These are phyloP conservation scores for Lepidurus apus DNA, from an alignment of 1,140 invertebrate genomes.

Conservation along the genomic window DNA sequence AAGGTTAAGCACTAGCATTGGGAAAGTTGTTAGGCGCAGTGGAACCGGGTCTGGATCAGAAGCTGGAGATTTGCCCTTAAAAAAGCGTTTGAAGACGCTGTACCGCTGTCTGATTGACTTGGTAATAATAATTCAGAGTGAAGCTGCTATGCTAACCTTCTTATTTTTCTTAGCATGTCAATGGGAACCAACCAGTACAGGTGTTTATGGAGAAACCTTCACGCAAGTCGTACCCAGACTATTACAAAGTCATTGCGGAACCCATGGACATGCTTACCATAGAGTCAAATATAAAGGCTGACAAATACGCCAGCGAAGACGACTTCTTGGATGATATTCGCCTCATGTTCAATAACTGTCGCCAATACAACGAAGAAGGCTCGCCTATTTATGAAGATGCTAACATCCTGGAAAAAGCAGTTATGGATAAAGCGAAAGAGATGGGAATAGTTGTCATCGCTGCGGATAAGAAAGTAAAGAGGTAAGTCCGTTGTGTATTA, in stretches of 20 bases:
- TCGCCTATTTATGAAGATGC: conserved; percentile 93
- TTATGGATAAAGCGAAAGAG: conserved; percentile 78
- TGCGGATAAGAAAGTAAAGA: conserved; percentile 34
- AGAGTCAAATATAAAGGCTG: conserved; percentile 76
- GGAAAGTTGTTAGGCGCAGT: conserved; percentile 49
- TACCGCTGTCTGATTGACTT: conserved; percentile 32
- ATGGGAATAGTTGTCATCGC: conserved; percentile 48
- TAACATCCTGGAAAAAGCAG: conserved; percentile 72
- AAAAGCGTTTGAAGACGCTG: conserved; percentile 26
- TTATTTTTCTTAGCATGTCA: conserved; percentile 55
- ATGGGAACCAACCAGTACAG: conserved; percentile 77
- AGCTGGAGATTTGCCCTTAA: conserved; percentile 16
- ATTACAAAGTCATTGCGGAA: conserved; percentile 87
- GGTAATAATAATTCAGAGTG: background rate
- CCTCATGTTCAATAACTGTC: conserved; percentile 92
- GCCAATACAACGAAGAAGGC: conserved; percentile 92
- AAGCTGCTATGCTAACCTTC: background rate
- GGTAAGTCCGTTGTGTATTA: background rate
- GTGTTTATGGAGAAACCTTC: conserved; percentile 96
- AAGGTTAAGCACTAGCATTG: conserved; percentile 44
- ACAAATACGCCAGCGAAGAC: conserved; percentile 57
- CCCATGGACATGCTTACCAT: conserved; percentile 95
- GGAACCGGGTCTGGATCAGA: conserved; percentile 41
- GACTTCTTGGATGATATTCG: conserved; percentile 64
- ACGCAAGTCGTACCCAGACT: conserved; percentile 91